A percentile compares a stretch with the other conserved stretches of the same genome.
Conservation (phyloP, 2,797 vertebrate genomes). For the Avahi laniger region DNA sequence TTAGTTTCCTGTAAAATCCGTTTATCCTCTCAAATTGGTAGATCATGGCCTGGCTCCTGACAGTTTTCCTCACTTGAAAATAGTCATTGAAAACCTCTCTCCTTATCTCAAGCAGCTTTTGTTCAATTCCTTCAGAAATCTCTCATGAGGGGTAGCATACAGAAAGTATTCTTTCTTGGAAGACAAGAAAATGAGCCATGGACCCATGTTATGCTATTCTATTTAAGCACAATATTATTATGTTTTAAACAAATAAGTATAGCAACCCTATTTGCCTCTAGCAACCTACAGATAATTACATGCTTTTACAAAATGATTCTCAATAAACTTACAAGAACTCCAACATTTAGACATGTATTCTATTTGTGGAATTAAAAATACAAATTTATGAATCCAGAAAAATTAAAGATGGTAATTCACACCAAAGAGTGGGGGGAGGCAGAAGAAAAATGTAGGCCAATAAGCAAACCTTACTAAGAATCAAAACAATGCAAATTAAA, state of each 20-base stretch:
- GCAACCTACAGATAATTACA: background rate
- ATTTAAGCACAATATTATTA: background rate
- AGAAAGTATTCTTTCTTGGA: background rate
- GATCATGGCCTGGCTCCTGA: background rate
- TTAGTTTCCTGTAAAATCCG: background rate
- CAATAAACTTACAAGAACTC: background rate
- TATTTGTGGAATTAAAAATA: background rate
- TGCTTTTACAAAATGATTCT: background rate
- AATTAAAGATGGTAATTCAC: conserved; percentile 34
- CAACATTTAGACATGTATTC: background rate
- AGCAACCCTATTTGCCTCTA: background rate
- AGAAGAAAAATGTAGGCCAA: background rate
- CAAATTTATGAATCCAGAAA: conserved; percentile 25
- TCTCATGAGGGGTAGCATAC: background rate
- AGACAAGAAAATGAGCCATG: conserved; percentile 9
- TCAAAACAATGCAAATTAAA: background rate
- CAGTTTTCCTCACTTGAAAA: background rate
- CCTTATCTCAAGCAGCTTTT: background rate
- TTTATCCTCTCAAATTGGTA: background rate
- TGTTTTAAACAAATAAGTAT: background rate
- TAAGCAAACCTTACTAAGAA: conserved; percentile 4
- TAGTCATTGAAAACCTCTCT: background rate
- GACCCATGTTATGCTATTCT: background rate
- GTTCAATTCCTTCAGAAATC: background rate
- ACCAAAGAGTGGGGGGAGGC: background rate